Percentiles rank a stretch among this genome's conserved stretches.
phyloP scores from a whole-genome alignment of 1,140 invertebrate species.

The Paraescarpia echinospica region DNA sequence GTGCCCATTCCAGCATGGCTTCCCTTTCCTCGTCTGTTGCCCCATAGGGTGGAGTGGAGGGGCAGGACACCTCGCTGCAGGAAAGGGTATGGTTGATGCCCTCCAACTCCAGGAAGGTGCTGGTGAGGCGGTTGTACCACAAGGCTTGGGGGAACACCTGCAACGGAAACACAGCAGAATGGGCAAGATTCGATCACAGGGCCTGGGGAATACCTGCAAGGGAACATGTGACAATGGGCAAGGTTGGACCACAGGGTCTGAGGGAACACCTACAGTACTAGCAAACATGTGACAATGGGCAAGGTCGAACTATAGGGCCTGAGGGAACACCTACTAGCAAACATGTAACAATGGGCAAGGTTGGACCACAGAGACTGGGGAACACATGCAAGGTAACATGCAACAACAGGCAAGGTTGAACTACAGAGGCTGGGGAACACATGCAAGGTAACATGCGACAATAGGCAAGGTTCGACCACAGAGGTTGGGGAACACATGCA shows the following conservation, averaged over 20 bases:
- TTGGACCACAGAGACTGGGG: no score
- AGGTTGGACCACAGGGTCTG: constrained; percentile 51
- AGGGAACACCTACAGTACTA: constrained; percentile 48
- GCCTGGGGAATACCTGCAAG: constrained; percentile 53
- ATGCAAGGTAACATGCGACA: no score
- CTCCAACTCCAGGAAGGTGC: constrained; percentile 50
- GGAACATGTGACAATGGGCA: background rate
- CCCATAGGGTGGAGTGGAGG: constrained; percentile 42
- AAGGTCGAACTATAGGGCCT: constrained; percentile 47
- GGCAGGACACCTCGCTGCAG: constrained; percentile 8
- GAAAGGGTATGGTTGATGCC: constrained; percentile 28
- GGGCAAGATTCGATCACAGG: constrained; percentile 46
- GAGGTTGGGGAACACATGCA: constrained; percentile 53
- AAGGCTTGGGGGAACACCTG: constrained; percentile 54
- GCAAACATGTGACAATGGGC: background rate
- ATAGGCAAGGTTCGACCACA: constrained; percentile 54
- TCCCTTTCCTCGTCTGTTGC: constrained; percentile 52
- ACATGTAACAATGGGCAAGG: background rate
- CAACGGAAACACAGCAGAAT: constrained; percentile 26
- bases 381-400: no score
- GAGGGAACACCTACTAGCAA: background rate
- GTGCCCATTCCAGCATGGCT: constrained; percentile 53
- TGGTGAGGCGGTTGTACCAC: constrained; percentile 53
- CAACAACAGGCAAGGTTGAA: no score
- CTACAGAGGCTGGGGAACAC: no score